A percentile compares a stretch with the other conserved stretches of the same genome.
Evolutionary conservation across 2,888 invertebrate species (phyloP).

Genomic region (Aspidiotus rigidus): DNA sequence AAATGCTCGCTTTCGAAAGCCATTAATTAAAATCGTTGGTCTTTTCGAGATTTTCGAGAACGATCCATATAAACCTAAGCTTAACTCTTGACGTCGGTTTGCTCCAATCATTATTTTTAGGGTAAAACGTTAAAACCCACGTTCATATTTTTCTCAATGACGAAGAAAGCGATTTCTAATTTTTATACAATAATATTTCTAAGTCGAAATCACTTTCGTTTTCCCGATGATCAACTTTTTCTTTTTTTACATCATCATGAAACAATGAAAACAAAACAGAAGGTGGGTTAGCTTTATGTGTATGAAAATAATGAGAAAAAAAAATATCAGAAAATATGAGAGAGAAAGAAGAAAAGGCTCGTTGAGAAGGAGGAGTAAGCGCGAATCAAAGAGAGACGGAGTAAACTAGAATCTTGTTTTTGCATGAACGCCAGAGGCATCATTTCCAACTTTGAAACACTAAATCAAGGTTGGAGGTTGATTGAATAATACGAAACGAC

Average conservation of each 20-base stretch:
- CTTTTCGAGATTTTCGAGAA: too few species aligned
- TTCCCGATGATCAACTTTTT: slow-evolving; percentile 25
- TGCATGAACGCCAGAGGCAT: slow-evolving; percentile 22
- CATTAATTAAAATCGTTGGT: too few species aligned
- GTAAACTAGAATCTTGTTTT: slow-evolving; percentile 23
- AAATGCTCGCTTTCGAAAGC: too few species aligned
- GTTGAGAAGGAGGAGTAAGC: not conserved
- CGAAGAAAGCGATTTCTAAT: slow-evolving; percentile 9
- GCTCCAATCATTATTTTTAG: too few species aligned
- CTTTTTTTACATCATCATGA: slow-evolving; percentile 11
- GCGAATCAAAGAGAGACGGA: slow-evolving; percentile 8
- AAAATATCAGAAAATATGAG: too few species aligned
- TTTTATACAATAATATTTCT: slow-evolving; percentile 22
- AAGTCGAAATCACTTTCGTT: slow-evolving; percentile 22
- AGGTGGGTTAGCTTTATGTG: not conserved
- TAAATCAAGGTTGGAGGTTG: slow-evolving; percentile 28
- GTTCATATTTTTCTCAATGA: too few species aligned
- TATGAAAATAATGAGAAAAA: too few species aligned
- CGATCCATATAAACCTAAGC: too few species aligned
- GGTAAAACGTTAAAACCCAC: too few species aligned
- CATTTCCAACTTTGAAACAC: slow-evolving; percentile 19
- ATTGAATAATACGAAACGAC: slow-evolving; percentile 25
- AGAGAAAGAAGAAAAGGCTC: not conserved
- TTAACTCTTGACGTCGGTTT: too few species aligned
- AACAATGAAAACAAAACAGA: not conserved